phyloP scores from a whole-genome alignment of 2,113 vertebrate genomes.

The Tupaia chinensis region DNA sequence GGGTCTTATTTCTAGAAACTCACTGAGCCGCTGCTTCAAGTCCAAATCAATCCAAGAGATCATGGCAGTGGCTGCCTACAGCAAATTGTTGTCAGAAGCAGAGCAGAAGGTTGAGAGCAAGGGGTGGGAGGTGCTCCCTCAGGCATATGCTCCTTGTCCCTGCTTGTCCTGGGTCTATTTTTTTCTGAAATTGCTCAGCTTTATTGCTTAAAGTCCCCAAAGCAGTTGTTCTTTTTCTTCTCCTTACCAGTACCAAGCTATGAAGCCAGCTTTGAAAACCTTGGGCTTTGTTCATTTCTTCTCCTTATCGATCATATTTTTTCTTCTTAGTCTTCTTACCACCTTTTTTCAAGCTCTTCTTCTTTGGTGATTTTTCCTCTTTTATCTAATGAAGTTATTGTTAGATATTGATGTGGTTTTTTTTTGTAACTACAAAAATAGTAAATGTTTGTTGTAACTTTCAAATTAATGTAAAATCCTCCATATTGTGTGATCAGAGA shows the following conservation, averaged over 20 bases:
- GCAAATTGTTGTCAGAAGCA: conserved; percentile 86
- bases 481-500: conserved; percentile 91
- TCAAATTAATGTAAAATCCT: conserved; percentile 93
- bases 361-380: conserved; percentile 88
- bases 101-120: conserved; percentile 88
- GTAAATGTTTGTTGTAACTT: conserved; percentile 88
- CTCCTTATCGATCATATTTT: conserved; percentile 83
- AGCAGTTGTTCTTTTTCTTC: conserved; percentile 89
- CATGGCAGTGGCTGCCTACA: conserved; percentile 88
- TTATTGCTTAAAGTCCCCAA: conserved; percentile 86
- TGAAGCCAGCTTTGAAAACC: conserved; percentile 82
- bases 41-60: conserved; percentile 89
- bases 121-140: conserved; percentile 80
- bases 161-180: conserved; percentile 87
- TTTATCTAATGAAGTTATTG: conserved; percentile 84
- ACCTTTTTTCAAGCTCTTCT: conserved; percentile 88
- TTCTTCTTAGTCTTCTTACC: conserved; percentile 88
- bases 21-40: conserved; percentile 88
- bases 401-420: conserved; percentile 85
- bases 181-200: conserved; percentile 91
- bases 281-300: conserved; percentile 84
- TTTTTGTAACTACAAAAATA: too few relatives aligned
- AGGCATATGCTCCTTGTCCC: conserved; percentile 75
- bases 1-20: conserved; percentile 81
- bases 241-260: conserved; percentile 80